Base-by-base conservation (phyloP, 2,113 vertebrate species). In the Nyctereutes procyonoides region DNA sequence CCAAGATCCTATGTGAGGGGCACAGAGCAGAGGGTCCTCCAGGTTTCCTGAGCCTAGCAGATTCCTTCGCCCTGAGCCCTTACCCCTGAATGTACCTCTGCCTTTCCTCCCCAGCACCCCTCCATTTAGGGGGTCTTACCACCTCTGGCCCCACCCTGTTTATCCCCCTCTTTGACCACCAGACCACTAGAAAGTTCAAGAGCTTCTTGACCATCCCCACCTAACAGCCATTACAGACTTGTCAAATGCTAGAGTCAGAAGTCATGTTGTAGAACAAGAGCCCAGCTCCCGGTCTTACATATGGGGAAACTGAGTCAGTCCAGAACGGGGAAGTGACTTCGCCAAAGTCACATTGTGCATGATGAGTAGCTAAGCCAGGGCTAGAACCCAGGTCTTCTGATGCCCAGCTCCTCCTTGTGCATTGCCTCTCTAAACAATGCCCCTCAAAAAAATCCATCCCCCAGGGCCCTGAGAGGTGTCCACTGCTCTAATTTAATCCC, bases 381-480 rank as follows among this genome's bases (percentile, higher is more conserved):
- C 81, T 10, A 17, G 67, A 65, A 32, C 67, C 51, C 84, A 22
- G 65, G 62, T n/a, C 83, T 35, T 20, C 48, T 38, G 71, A 24
- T 16, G 67, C 20, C 77, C 67, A 15, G 30, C 9, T 35, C 28
- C 9, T 9, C 28, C 63, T 20, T 5, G 5, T 24, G 10, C 3
- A 15, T 89, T 53, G 17, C 22, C 48, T 87, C 30, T 90, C 32
- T 16, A 38, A 12, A 60, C 28, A 76, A n/a, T 0, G 0, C 20
- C 62, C 80, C 24, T 71, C 63, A 35, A 43, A 48, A 71, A 60
- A 63, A 2, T 2, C 53, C 63, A 38, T 4, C n/a, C 43, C 15
- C n/a, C 16, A 0, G 0, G 2, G 12, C 53, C 63, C 24, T 38
- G 9, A 28, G 35, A 30, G 65, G 38, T 32, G 2, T 26, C 74